Evolutionary conservation across 2,797 vertebrate species (phyloP).

Genomic region (Bryconaethiops microstoma): DNA sequence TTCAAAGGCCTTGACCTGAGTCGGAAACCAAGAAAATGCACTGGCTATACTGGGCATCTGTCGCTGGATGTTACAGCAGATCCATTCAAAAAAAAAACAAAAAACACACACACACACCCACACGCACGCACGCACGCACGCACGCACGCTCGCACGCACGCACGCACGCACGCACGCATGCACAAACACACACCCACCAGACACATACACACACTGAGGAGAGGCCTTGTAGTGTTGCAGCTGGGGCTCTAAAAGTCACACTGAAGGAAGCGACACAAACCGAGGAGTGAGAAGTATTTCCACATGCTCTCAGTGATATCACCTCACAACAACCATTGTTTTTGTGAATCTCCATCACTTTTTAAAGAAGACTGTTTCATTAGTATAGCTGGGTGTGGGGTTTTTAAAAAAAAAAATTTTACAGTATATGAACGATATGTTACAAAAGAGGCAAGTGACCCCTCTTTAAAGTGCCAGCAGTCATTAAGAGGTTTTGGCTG

Average conservation of each 20-base stretch:
- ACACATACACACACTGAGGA: background rate
- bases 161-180: background rate
- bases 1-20: conserved; percentile 43
- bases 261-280: conserved; percentile 55
- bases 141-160: no score
- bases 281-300: conserved; percentile 35
- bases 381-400: background rate
- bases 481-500: conserved; percentile 57
- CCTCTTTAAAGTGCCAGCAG: conserved; percentile 21
- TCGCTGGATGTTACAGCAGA: background rate
- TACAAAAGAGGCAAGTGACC: conserved; percentile 47
- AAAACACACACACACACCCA: background rate
- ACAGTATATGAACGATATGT: background rate
- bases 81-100: background rate
- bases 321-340: background rate
- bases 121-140: no score
- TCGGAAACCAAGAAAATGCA: conserved; percentile 36
- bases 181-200: background rate
- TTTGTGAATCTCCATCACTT: conserved; percentile 4
- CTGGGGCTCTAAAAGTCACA: conserved; percentile 25
- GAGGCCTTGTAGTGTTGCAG: background rate
- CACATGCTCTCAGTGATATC: conserved; percentile 23
- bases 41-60: conserved; percentile 8
- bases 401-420: background rate
- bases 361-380: background rate